Evolutionary conservation across 2,888 invertebrate genomes (phyloP).

Genomic region (Tricholauxania praeusta): DNA sequence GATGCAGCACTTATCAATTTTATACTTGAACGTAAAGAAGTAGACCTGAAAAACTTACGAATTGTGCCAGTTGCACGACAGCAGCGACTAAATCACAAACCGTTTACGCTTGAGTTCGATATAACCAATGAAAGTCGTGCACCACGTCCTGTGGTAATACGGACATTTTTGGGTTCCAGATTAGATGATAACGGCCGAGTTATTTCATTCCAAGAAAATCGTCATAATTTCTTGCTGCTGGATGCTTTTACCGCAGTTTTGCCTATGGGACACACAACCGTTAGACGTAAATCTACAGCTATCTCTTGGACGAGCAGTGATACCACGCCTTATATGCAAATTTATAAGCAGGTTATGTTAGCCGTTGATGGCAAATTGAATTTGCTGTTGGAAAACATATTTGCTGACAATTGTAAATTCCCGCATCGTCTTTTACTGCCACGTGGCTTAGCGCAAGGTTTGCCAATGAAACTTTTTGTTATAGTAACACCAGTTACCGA

Average conservation of each 20-base stretch:
- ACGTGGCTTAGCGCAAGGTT: constrained; percentile 72
- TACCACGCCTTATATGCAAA: constrained; percentile 63
- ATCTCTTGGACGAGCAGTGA: constrained; percentile 69
- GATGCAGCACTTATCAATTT: constrained; percentile 71
- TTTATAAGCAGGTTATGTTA: constrained; percentile 58
- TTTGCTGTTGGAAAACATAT: constrained; percentile 24
- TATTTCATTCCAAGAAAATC: constrained; percentile 70
- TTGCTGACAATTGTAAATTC: constrained; percentile 68
- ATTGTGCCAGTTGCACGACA: constrained; percentile 70
- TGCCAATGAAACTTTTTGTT: constrained; percentile 73
- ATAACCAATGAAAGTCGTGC: constrained; percentile 70
- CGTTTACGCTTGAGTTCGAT: constrained; percentile 73
- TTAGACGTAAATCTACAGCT: constrained; percentile 49
- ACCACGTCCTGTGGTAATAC: constrained; percentile 70
- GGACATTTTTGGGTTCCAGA: constrained; percentile 77
- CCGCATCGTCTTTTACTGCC: constrained; percentile 74
- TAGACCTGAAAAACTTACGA: constrained; percentile 49
- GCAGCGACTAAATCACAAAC: constrained; percentile 76
- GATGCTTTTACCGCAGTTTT: constrained; percentile 74
- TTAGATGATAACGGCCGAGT: constrained; percentile 70
- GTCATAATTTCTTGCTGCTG: constrained; percentile 73
- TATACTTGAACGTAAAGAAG: constrained; percentile 49
- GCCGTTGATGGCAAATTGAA: constrained; percentile 58
- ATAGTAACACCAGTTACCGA: constrained; percentile 69
- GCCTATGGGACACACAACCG: constrained; percentile 66